These are phyloP conservation scores for Taenioides sp. DNA, from an alignment of 2,797 vertebrate genomes.

Conservation along the genomic window DNA sequence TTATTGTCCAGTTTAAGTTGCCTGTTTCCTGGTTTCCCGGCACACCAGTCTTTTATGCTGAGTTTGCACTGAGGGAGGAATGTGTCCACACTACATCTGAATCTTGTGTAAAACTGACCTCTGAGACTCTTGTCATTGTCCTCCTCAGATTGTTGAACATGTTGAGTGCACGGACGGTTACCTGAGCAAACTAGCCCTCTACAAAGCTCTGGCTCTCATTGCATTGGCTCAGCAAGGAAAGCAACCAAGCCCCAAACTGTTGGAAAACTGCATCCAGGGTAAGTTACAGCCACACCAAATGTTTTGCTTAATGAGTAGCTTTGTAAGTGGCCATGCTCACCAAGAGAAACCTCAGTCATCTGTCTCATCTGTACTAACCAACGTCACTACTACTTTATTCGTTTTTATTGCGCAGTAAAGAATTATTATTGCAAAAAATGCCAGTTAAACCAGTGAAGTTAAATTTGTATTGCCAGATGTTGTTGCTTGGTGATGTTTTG, in stretches of 20 bases:
- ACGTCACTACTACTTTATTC: slow-evolving; percentile 34
- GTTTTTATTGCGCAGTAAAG: background rate
- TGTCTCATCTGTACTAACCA: slow-evolving; percentile 6
- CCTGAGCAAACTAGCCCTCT: slow-evolving; percentile 77
- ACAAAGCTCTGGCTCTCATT: slow-evolving; percentile 78
- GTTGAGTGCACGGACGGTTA: slow-evolving; percentile 73
- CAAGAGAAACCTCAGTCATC: slow-evolving; percentile 28
- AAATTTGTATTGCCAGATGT: background rate
- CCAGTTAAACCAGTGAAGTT: background rate
- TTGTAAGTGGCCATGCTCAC: slow-evolving; percentile 23
- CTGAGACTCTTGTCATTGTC: slow-evolving; percentile 41
- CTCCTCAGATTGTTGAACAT: slow-evolving; percentile 75
- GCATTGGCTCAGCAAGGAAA: slow-evolving; percentile 82
- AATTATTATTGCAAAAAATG: background rate
- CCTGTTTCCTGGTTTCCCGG: slow-evolving; percentile 38
- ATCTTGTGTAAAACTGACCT: slow-evolving; percentile 35
- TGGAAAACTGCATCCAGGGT: slow-evolving; percentile 82
- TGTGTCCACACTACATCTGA: slow-evolving; percentile 43
- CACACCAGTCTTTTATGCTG: slow-evolving; percentile 34
- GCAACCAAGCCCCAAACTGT: slow-evolving; percentile 76
- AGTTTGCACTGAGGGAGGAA: slow-evolving; percentile 38
- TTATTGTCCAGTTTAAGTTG: slow-evolving; percentile 24
- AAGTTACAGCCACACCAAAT: slow-evolving; percentile 35
- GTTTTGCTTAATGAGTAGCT: slow-evolving; percentile 59
- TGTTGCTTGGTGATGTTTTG: background rate